Percentiles rank a stretch among this genome's conserved stretches.
phyloP scores from a whole-genome alignment of 2,113 vertebrate genomes.

The Erinaceus europaeus region DNA sequence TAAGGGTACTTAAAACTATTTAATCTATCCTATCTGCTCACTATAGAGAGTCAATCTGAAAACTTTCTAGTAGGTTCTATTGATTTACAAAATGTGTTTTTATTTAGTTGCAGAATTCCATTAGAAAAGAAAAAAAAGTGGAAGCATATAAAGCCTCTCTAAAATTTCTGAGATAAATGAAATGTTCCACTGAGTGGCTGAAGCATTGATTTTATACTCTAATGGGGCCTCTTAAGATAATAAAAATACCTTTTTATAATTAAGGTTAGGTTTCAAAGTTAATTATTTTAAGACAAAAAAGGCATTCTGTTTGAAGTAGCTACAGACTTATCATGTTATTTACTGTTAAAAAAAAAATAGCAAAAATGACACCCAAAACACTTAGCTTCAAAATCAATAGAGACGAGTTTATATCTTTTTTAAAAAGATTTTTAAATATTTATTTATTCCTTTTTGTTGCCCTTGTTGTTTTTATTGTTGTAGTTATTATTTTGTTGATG shows the following conservation, averaged over 20 bases:
- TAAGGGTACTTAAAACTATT: not conserved
- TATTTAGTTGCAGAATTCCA: slow-evolving; percentile 33
- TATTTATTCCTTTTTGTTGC: too few species aligned
- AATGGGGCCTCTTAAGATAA: slow-evolving; percentile 51
- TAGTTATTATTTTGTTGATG: too few species aligned
- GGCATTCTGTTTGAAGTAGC: not conserved
- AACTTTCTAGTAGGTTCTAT: slow-evolving; percentile 45
- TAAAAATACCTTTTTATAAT: slow-evolving; percentile 34
- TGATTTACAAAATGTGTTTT: slow-evolving; percentile 26
- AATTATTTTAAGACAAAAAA: slow-evolving; percentile 47
- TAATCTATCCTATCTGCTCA: not conserved
- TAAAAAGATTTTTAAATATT: too few species aligned
- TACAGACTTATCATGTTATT: not conserved
- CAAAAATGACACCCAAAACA: not conserved
- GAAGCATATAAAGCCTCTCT: slow-evolving; percentile 13
- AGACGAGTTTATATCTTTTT: too few species aligned
- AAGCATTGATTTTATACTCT: slow-evolving; percentile 52
- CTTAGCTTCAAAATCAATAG: not conserved
- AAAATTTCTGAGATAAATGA: slow-evolving; percentile 53
- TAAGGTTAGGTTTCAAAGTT: slow-evolving; percentile 45
- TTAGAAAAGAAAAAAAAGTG: not conserved
- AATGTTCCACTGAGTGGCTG: slow-evolving; percentile 24
- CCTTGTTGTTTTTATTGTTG: too few species aligned
- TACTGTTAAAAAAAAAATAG: not conserved
- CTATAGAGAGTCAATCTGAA: slow-evolving; percentile 29